Percentiles rank a stretch among this genome's conserved stretches.
Conservation (phyloP, 2,797 vertebrate genomes). For the Anguilla pacifica region DNA sequence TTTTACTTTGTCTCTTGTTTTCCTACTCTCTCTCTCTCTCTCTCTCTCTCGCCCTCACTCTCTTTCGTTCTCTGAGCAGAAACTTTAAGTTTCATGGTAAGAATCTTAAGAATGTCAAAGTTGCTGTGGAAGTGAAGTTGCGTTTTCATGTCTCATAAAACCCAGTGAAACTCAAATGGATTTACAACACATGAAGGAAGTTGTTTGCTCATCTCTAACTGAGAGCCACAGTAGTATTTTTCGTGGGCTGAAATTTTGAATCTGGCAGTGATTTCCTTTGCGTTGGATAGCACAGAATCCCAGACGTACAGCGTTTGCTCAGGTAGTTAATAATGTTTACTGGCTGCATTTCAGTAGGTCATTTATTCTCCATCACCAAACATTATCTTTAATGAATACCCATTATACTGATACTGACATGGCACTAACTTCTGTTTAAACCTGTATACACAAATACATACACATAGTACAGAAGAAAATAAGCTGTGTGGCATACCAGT, state of each 20-base stretch:
- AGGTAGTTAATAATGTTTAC: neutral
- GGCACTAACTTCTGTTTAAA: neutral
- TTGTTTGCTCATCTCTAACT: neutral
- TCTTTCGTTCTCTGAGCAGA: neutral
- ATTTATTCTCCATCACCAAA: constrained; percentile 11
- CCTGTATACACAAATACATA: neutral
- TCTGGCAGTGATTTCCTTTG: neutral
- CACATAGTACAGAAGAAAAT: neutral
- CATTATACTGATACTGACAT: neutral
- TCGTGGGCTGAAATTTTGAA: neutral
- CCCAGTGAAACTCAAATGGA: neutral
- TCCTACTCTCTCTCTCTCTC: neutral
- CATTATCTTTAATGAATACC: constrained; percentile 6
- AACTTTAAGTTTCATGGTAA: neutral
- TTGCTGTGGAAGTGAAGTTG: neutral
- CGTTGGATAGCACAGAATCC: neutral
- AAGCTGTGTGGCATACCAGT: neutral
- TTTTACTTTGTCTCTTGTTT: neutral
- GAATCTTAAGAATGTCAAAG: constrained; percentile 2
- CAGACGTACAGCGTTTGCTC: neutral
- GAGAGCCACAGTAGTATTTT: neutral
- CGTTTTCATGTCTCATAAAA: neutral
- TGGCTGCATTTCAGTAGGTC: neutral
- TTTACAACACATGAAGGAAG: neutral
- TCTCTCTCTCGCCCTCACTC: neutral